phyloP scores from a whole-genome alignment of 1,140 invertebrate genomes.

The Antheraea mylitta region DNA sequence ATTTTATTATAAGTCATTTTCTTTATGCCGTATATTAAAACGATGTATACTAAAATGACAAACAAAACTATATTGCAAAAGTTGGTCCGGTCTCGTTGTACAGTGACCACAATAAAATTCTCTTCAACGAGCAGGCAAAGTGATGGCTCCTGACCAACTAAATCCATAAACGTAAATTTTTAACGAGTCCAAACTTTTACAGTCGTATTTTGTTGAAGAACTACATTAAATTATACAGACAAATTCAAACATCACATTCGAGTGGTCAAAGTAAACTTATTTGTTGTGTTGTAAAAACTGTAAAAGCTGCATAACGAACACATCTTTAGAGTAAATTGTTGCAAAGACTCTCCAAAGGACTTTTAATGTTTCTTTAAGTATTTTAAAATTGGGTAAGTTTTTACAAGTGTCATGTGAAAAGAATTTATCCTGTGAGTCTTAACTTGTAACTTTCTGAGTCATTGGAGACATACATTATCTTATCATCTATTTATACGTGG shows the following conservation, averaged over 20 bases:
- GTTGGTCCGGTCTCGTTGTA: background rate
- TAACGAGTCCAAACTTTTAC: conserved; percentile 38
- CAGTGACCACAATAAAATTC: conserved; percentile 26
- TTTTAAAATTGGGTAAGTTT: background rate
- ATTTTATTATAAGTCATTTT: background rate
- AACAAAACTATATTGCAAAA: conserved; percentile 9
- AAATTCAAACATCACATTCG: background rate
- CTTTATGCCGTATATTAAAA: background rate
- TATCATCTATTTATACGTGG: conserved; percentile 10
- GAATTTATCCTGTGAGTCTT: background rate
- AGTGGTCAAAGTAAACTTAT: background rate
- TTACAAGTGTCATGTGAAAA: conserved; percentile 15
- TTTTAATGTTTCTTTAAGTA: background rate
- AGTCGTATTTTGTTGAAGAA: conserved; percentile 18
- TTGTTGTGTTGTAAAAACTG: background rate
- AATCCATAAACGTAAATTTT: conserved; percentile 37
- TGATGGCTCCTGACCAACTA: conserved; percentile 33
- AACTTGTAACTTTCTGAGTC: conserved; percentile 5
- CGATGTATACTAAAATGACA: background rate
- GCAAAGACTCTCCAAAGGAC: background rate
- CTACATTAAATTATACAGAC: background rate
- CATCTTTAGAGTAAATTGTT: background rate
- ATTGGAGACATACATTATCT: conserved; percentile 11
- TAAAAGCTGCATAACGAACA: background rate
- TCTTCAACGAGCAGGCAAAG: conserved; percentile 30